Base-by-base conservation (phyloP, 2,113 vertebrate genomes). In the Myrmophylax atrothorax region DNA sequence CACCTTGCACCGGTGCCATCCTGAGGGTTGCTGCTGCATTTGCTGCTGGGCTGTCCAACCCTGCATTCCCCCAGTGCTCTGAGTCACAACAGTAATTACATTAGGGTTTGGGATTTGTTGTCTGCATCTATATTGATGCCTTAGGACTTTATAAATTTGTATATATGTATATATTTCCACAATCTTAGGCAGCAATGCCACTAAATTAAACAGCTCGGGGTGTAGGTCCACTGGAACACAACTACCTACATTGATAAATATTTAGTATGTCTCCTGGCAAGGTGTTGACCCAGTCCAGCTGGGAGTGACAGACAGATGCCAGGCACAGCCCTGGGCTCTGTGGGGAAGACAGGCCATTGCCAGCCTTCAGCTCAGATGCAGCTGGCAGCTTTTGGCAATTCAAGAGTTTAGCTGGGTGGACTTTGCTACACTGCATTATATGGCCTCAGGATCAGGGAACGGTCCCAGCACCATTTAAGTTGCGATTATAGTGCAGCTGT, bases 21-120 rank as follows among this genome's bases (percentile, higher is more conserved):
- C 69, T 8, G 29, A 76, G 37, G 52, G 59, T 6, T 16, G 14
- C 18, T 7, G 10, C 46, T 11, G 6, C 2, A 0, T 37, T 76
- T 28, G 29, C 52, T n/a, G 17, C 23, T 0, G 1, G 23, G 10
- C 35, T 18, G 19, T 13, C 46, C 35, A 20, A n/a, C 26, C 38
- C 17, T 2, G 0, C 1, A 0, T 50, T 47, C 1, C 0, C 7
- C 18, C 28, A 52, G 2, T 1, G 4, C 17, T 62, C 37, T 3
- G 3, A 62, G 35, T 37, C 52, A 47, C 44, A 28, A 5, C 8
- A 24, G 47, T 38, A n/a, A 49, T 7, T 52, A 37, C 29, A 44
- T 56, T 20, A 35, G 33, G 33, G 20, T 52, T 62, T 72, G 35
- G 47, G 40, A 33, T 50, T 44, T 55, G 2, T 37, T 83, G 53